Evolutionary conservation across 2,888 invertebrate species (phyloP).

Genomic region (Lasioglossum oenotherae): DNA sequence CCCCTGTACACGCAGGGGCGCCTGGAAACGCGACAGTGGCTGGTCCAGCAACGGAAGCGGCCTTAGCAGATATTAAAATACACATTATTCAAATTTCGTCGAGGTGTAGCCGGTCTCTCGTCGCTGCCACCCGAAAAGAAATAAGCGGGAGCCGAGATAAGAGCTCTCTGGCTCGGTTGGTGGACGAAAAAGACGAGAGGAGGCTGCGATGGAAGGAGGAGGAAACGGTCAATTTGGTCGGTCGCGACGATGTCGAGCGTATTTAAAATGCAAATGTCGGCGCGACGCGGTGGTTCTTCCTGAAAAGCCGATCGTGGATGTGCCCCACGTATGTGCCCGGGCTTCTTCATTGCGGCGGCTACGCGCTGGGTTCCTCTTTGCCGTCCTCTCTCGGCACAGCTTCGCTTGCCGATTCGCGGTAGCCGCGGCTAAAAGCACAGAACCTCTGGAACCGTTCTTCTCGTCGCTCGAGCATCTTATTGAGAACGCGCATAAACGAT

Average conservation of each 20-base stretch:
- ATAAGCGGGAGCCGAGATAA: conserved; percentile 41
- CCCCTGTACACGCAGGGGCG: no score
- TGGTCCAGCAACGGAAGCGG: background rate
- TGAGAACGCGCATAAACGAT: conserved; percentile 56
- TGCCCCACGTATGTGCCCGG: conserved; percentile 44
- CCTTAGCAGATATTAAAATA: conserved; percentile 11
- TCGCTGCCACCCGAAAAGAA: conserved; percentile 29
- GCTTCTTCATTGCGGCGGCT: conserved; percentile 33
- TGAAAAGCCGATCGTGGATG: conserved; percentile 54
- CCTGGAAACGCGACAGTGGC: no score
- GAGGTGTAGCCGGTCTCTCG: conserved; percentile 17
- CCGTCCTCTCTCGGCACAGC: background rate
- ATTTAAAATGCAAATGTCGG: conserved; percentile 77
- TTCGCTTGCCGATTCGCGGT: background rate
- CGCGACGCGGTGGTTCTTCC: conserved; percentile 69
- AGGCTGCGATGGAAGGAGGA: background rate
- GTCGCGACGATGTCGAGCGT: conserved; percentile 61
- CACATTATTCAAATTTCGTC: conserved; percentile 42
- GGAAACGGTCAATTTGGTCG: conserved; percentile 58
- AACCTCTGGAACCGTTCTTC: conserved; percentile 30
- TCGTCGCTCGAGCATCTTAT: conserved; percentile 52
- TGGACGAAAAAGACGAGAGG: conserved; percentile 18
- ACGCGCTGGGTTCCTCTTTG: background rate
- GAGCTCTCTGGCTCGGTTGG: background rate
- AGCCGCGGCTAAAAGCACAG: conserved; percentile 29